phyloP scores from a whole-genome alignment of 2,113 vertebrate species.

The Neotragus moschatus region DNA sequence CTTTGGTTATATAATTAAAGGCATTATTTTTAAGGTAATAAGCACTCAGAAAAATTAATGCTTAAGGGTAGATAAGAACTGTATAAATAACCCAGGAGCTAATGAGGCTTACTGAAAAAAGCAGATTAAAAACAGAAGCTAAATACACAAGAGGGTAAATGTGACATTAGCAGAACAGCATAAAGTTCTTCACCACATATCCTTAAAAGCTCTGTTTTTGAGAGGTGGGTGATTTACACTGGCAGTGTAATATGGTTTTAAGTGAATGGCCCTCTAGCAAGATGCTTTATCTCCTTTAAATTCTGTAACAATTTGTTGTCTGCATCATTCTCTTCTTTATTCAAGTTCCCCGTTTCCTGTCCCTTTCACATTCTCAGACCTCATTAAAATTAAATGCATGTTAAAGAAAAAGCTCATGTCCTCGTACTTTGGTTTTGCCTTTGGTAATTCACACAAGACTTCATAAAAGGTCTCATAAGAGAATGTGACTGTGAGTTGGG shows the following conservation, averaged over 20 bases:
- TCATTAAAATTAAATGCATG: not conserved
- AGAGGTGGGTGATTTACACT: not conserved
- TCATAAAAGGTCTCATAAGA: not conserved
- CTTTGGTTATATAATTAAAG: not conserved
- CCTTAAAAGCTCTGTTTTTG: not conserved
- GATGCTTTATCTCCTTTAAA: not conserved
- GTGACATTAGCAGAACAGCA: not conserved
- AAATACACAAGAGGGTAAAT: not conserved
- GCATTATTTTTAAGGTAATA: conserved; percentile 14
- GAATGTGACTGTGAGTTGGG: not conserved
- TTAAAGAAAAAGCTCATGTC: not conserved
- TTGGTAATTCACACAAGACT: not conserved
- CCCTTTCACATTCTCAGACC: not conserved
- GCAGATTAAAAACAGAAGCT: not conserved
- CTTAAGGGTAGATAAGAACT: not conserved
- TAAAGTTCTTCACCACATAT: not conserved
- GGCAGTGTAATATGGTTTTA: not conserved
- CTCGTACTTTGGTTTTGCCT: not conserved
- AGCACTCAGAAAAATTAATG: conserved; percentile 3
- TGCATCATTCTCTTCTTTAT: not conserved
- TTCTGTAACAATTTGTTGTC: not conserved
- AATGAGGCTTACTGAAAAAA: not conserved
- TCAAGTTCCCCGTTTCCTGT: not conserved
- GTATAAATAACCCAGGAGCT: not conserved
- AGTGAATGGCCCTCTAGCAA: not conserved